phyloP scores from a whole-genome alignment of 53 echinoderm and acorn worm species.

The Paracentrotus lividus region DNA sequence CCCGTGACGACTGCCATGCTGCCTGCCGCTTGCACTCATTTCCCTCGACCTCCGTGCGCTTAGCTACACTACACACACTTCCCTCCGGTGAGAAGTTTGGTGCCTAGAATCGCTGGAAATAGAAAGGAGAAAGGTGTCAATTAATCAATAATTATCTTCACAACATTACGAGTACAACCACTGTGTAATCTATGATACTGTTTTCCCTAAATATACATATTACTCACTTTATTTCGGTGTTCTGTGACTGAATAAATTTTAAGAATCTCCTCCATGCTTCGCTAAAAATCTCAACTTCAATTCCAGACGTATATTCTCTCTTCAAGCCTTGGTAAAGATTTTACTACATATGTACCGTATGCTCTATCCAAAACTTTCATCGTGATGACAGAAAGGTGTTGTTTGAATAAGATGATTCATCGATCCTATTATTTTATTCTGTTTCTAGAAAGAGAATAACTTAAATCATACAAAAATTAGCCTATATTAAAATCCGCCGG shows the following conservation, averaged over 20 bases:
- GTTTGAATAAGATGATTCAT: too few relatives aligned
- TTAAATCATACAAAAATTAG: too few relatives aligned
- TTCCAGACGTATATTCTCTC: neutral
- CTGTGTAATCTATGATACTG: neutral
- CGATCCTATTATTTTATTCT: too few relatives aligned
- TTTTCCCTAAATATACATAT: neutral
- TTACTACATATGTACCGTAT: too few relatives aligned
- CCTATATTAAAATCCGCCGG: too few relatives aligned
- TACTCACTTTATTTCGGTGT: neutral
- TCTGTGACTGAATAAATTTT: neutral
- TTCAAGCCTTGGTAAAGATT: too few relatives aligned
- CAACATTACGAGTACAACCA: neutral
- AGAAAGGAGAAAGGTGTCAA: neutral
- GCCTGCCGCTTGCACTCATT: neutral
- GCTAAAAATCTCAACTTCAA: neutral
- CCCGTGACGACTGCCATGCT: constrained; percentile 36
- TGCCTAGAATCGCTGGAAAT: constrained; percentile 62
- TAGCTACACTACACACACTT: constrained; percentile 33
- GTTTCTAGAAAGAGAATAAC: too few relatives aligned
- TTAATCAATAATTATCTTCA: constrained; percentile 31
- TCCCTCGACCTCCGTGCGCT: constrained; percentile 26
- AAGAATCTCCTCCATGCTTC: neutral
- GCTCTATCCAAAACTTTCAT: too few relatives aligned
- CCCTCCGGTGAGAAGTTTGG: constrained; percentile 12
- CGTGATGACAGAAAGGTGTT: too few relatives aligned